Conservation (phyloP, 2,888 invertebrate genomes). For the Notocelia uddmanniana region DNA sequence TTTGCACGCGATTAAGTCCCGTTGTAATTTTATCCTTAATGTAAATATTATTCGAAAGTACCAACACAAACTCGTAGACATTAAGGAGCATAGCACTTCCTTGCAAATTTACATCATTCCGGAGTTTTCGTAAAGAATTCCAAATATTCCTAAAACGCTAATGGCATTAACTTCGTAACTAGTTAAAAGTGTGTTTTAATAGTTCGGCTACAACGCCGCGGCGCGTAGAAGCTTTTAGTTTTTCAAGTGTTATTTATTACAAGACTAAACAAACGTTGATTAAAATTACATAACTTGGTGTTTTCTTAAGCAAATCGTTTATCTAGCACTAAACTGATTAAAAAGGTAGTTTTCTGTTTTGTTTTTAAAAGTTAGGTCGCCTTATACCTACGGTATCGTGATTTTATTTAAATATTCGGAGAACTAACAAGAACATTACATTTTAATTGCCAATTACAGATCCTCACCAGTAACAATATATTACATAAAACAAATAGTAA, state of each 20-base stretch:
- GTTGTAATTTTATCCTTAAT: too few relatives aligned
- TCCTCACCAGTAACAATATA: too few relatives aligned
- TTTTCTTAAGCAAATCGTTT: background rate
- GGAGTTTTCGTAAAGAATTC: background rate
- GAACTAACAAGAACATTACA: too few relatives aligned
- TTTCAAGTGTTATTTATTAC: background rate
- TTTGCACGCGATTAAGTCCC: too few relatives aligned
- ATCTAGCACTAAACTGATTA: background rate
- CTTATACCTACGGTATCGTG: too few relatives aligned
- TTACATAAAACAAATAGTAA: too few relatives aligned
- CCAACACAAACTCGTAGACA: too few relatives aligned
- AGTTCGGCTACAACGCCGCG: conserved; percentile 8
- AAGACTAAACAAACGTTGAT: background rate
- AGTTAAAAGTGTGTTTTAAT: conserved; percentile 5
- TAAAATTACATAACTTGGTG: background rate
- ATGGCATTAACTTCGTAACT: conserved; percentile 7
- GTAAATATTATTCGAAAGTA: too few relatives aligned
- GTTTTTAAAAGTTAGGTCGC: background rate
- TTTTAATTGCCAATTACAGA: too few relatives aligned
- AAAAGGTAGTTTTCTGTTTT: background rate
- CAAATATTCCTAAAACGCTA: background rate
- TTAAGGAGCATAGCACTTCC: too few relatives aligned
- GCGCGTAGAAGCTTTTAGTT: background rate
- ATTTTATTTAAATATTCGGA: too few relatives aligned
- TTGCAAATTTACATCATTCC: background rate